A percentile compares a stretch with the other conserved stretches of the same genome.
These are phyloP conservation scores for Neodiprion lecontei DNA, from an alignment of 1,140 invertebrate species.

Conservation along the genomic window DNA sequence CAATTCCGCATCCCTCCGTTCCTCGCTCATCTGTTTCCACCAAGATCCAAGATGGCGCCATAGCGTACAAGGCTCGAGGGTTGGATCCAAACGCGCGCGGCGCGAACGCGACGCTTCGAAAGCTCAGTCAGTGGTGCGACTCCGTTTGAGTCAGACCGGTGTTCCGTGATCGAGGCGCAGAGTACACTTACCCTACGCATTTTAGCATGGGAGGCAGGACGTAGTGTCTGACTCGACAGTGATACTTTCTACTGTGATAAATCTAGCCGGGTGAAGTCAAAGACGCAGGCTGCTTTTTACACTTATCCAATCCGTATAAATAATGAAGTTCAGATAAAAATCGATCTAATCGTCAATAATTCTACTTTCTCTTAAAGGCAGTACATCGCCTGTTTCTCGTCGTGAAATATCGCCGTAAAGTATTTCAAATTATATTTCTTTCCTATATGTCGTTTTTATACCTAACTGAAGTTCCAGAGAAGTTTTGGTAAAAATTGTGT, in stretches of 20 bases:
- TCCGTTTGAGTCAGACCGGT: conserved; percentile 41
- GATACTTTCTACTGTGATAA: conserved; percentile 13
- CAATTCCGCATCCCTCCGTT: too few species aligned
- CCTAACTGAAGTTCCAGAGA: too few species aligned
- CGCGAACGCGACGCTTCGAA: conserved; percentile 13
- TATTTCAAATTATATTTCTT: too few species aligned
- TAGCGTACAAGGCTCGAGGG: conserved; percentile 42
- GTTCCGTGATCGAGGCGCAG: not conserved
- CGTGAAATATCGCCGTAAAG: too few species aligned
- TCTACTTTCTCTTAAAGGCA: too few species aligned
- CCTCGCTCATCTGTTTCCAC: not conserved
- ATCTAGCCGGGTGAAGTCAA: not conserved
- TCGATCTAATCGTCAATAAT: not conserved
- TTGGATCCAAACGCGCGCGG: conserved; percentile 6
- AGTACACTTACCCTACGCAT: conserved; percentile 1
- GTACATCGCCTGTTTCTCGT: too few species aligned
- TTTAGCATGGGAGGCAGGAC: conserved; percentile 33
- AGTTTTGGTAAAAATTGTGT: too few species aligned
- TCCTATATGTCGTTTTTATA: too few species aligned
- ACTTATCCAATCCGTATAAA: not conserved
- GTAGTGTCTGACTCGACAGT: conserved; percentile 20
- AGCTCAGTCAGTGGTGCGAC: conserved; percentile 49
- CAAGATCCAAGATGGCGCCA: conserved; percentile 49
- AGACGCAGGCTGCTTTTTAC: not conserved
- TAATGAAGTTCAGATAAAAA: conserved; percentile 2